Conservation (phyloP, 2,797 vertebrate species). For the Podarcis siculus region DNA sequence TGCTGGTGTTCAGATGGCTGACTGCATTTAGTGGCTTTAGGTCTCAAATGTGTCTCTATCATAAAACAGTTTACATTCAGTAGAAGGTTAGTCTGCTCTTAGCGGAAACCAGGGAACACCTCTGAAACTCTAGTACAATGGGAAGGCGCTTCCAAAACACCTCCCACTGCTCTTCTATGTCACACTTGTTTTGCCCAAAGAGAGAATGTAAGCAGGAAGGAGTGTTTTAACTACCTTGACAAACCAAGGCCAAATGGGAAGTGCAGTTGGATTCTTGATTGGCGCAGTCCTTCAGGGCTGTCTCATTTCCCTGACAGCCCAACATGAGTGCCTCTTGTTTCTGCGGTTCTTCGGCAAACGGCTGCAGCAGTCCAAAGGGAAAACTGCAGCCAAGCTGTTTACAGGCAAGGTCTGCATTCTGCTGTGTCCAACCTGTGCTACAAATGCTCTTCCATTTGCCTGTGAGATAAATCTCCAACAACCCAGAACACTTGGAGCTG, state of each 20-base stretch:
- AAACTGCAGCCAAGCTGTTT: constrained; percentile 25
- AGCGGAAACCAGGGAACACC: neutral
- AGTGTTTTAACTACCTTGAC: constrained; percentile 61
- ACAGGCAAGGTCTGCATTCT: accelerated
- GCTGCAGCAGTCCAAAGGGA: accelerated
- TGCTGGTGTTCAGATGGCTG: neutral
- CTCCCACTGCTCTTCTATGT: neutral
- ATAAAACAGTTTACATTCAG: neutral
- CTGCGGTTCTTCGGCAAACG: accelerated
- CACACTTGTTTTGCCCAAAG: neutral
- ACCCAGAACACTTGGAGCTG: constrained; percentile 56
- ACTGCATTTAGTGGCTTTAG: neutral
- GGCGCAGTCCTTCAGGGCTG: accelerated
- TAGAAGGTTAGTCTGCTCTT: neutral
- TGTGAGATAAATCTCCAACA: neutral
- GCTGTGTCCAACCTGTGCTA: accelerated
- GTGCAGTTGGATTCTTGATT: constrained; percentile 30
- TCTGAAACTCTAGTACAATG: neutral
- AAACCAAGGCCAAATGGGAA: neutral
- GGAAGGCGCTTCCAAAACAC: neutral
- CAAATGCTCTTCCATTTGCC: accelerated
- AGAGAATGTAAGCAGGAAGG: neutral
- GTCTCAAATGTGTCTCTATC: neutral
- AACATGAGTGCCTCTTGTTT: accelerated
- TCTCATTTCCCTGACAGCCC: accelerated